Percentiles rank a stretch among this genome's conserved stretches.
phyloP scores from a whole-genome alignment of 2,113 vertebrate genomes.

The Lota lota region DNA sequence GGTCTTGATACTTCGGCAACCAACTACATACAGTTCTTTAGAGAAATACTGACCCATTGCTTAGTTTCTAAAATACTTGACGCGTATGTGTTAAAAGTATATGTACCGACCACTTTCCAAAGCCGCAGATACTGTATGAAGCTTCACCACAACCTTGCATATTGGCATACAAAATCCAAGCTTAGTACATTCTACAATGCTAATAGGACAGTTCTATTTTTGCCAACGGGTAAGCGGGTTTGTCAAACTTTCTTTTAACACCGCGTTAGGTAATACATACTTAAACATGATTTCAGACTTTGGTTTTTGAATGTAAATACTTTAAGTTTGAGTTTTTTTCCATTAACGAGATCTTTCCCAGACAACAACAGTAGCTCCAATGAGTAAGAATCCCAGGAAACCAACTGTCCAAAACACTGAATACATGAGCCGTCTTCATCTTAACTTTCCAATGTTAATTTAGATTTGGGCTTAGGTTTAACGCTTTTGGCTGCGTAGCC shows the following conservation, averaged over 20 bases:
- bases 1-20: constrained; percentile 19
- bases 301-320: constrained; percentile 69
- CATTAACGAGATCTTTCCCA: constrained; percentile 48
- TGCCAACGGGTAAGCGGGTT: constrained; percentile 55
- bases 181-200: constrained; percentile 69
- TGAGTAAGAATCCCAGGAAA: constrained; percentile 51
- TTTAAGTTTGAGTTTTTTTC: constrained; percentile 42
- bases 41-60: constrained; percentile 58
- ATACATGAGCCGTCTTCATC: constrained; percentile 51
- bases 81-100: constrained; percentile 32
- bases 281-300: constrained; percentile 62
- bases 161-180: constrained; percentile 46
- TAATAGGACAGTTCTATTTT: constrained; percentile 62
- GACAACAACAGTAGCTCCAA: constrained; percentile 41
- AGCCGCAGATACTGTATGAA: constrained; percentile 50
- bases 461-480: constrained; percentile 52
- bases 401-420: constrained; percentile 55
- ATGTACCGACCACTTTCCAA: constrained; percentile 29
- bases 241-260: constrained; percentile 46
- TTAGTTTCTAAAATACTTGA: constrained; percentile 52
- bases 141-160: constrained; percentile 52
- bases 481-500: constrained; percentile 72
- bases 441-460: constrained; percentile 54
- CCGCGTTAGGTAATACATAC: constrained; percentile 49
- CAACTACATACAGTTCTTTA: constrained; percentile 40